Evolutionary conservation across 2,888 invertebrate genomes (phyloP), one percentile per base, ranked within the genome.

Genomic region (Leptopilina syphax): DNA sequence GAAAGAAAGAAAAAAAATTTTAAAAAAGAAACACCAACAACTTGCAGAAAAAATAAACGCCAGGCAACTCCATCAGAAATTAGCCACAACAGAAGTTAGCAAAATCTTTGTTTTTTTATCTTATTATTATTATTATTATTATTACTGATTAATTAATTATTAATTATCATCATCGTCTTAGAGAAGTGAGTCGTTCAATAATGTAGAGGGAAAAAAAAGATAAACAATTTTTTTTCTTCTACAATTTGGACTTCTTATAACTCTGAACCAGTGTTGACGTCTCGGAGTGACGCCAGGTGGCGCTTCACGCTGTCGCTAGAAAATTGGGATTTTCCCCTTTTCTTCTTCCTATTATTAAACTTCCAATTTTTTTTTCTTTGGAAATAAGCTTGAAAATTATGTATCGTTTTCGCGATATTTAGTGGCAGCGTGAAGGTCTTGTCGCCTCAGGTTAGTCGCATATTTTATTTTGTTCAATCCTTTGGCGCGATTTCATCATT

Each of bases 391-490:
- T 34, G 34, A 34, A 34, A 34, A 34, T 34, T 34, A 18, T 34
- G 34, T 34, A 34, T 34, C 34, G 34, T 34, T 34, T 34, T 34
- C 34, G 34, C 34, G 4, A 34, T 3, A 34, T 34, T 34, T 90
- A 88, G 90, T 88, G 84, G 89, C 89, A 89, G 90, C 87, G 91
- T 90, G 90, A 87, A 89, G 87, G 87, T 87, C 89, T 88, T 87
- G 88, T 90, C 87, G 89, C 89, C 89, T 90, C 90, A 91, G 91
- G 91, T 91, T 91, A 91, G 90, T 89, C 87, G 89, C 83, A 88
- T 86, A 88, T 89, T 63, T 89, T 90, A 88, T 88, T 89, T 89
- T 87, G 84, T 88, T 87, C 86, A 78, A 80, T 79, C 73, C 79
- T 79, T 82, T 83, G 83, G 83, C 80, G 85, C 86, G 86, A 87